Percentiles rank a stretch among this genome's conserved stretches.
These are phyloP conservation scores for Harpagus bidentatus DNA, from an alignment of 2,113 vertebrate species.

Conservation along the genomic window DNA sequence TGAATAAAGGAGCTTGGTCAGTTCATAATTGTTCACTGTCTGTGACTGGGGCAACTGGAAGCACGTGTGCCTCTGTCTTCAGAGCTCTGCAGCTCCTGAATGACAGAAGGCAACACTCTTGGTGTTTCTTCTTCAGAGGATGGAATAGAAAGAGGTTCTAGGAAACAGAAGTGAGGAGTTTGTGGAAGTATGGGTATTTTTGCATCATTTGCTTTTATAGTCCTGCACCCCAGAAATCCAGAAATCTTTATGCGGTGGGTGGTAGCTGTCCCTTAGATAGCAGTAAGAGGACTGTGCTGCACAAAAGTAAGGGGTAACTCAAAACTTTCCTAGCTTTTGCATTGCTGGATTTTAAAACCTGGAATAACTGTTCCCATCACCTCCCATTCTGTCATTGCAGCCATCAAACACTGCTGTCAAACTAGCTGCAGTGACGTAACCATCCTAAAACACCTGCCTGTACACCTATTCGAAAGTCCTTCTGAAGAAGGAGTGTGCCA, in stretches of 20 bases:
- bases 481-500: neutral
- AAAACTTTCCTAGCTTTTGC: neutral
- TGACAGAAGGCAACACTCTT: neutral
- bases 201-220: neutral
- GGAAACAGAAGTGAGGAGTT: neutral
- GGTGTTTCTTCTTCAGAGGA: neutral
- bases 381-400: neutral
- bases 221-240: neutral
- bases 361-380: neutral
- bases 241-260: neutral
- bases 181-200: neutral
- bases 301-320: neutral
- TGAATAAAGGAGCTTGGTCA: neutral
- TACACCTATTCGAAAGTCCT: neutral
- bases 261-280: neutral
- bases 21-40: neutral
- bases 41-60: neutral
- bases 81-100: neutral
- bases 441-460: neutral
- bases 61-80: rapidly evolving
- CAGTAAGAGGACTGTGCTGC: neutral
- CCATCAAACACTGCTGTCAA: neutral
- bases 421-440: neutral
- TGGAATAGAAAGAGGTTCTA: neutral
- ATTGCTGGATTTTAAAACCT: neutral